phyloP scores from a whole-genome alignment of 2,113 vertebrate species.

The Mungos mungo region DNA sequence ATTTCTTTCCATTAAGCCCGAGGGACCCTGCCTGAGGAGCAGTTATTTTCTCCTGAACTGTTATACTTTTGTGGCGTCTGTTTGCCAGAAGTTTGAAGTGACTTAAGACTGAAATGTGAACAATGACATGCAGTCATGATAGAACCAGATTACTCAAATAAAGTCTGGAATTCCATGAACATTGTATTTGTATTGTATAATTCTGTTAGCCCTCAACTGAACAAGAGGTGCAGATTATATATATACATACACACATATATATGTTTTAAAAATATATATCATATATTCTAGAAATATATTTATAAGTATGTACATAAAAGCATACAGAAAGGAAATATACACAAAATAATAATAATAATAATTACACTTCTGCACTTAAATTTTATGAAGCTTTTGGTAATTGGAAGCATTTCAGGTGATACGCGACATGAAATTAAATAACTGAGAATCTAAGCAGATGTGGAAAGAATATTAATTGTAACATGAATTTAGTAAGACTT shows the following conservation, averaged over 20 bases:
- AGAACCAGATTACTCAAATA: slow-evolving; percentile 38
- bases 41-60: slow-evolving; percentile 53
- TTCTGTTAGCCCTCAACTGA: background rate
- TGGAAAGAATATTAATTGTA: slow-evolving; percentile 10
- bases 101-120: slow-evolving; percentile 52
- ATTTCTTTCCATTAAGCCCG: slow-evolving; percentile 9
- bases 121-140: background rate
- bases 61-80: slow-evolving; percentile 31
- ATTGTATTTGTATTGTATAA: slow-evolving; percentile 58
- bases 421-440: slow-evolving; percentile 2
- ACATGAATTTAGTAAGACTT: slow-evolving; percentile 20
- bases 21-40: slow-evolving; percentile 16
- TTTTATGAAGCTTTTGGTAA: slow-evolving; percentile 52
- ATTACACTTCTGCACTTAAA: slow-evolving; percentile 19
- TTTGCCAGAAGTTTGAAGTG: slow-evolving; percentile 58
- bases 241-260: background rate
- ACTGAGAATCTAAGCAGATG: slow-evolving; percentile 40
- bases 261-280: background rate
- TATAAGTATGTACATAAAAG: background rate
- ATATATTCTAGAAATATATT: background rate
- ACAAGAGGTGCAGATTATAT: background rate
- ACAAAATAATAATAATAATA: background rate
- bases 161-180: slow-evolving; percentile 61
- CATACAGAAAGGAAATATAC: background rate
- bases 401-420: slow-evolving; percentile 24